These are phyloP conservation scores for Protonibea diacanthus DNA, from an alignment of 2,797 vertebrate genomes.

Conservation along the genomic window DNA sequence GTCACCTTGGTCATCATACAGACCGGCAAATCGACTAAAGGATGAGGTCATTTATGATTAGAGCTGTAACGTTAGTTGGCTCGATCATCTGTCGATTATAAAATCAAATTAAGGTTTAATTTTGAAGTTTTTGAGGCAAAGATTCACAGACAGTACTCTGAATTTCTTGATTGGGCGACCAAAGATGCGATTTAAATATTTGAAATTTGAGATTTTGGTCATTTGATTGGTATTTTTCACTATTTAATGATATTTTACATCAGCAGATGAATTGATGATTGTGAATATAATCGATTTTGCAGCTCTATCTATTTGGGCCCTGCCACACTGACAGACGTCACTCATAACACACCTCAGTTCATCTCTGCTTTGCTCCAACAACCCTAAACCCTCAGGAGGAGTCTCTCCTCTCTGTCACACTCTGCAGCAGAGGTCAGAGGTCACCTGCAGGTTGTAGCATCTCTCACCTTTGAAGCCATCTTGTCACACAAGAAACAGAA, in stretches of 20 bases:
- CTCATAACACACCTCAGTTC: no score
- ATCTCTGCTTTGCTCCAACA: neutral
- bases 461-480: neutral
- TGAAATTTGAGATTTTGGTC: neutral
- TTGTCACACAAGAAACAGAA: neutral
- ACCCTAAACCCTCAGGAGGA: neutral
- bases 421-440: constrained; percentile 5
- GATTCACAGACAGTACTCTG: neutral
- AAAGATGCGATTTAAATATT: neutral
- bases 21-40: neutral
- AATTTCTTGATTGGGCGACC: neutral
- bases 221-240: neutral
- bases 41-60: constrained; percentile 11
- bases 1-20: no score
- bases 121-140: neutral
- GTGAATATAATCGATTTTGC: neutral
- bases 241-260: neutral
- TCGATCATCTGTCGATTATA: neutral
- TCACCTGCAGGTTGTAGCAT: constrained; percentile 11
- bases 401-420: neutral
- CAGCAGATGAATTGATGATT: neutral
- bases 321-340: no score
- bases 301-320: neutral
- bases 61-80: neutral
- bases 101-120: neutral